Conservation (phyloP, 2,113 vertebrate genomes). For the Scartelaos histophorus region DNA sequence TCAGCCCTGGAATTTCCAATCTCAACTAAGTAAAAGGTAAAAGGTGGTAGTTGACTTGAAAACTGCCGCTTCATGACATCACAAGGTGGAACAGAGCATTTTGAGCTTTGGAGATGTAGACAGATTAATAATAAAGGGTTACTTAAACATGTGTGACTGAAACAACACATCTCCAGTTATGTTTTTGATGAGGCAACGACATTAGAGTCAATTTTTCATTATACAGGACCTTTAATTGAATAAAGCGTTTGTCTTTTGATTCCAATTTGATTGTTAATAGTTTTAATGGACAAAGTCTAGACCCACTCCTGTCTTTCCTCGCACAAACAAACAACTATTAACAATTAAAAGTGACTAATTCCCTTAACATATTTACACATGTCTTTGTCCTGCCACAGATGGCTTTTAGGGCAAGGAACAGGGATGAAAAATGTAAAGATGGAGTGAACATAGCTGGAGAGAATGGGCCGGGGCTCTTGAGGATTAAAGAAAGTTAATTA, state of each 20-base stretch:
- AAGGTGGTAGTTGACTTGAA: too few relatives aligned
- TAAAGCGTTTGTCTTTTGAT: background rate
- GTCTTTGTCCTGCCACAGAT: background rate
- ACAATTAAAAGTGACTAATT: background rate
- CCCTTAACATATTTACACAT: background rate
- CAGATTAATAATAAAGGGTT: too few relatives aligned
- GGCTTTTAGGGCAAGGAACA: slow-evolving; percentile 1
- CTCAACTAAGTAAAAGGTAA: too few relatives aligned
- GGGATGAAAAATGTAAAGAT: slow-evolving; percentile 33
- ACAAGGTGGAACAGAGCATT: too few relatives aligned
- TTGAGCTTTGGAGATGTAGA: too few relatives aligned
- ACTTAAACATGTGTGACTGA: too few relatives aligned
- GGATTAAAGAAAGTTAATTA: slow-evolving; percentile 63
- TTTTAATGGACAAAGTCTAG: background rate
- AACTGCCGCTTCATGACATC: too few relatives aligned
- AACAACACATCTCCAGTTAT: too few relatives aligned
- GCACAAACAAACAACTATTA: background rate
- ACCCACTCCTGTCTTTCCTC: background rate
- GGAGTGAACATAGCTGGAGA: slow-evolving; percentile 28
- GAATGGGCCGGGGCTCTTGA: slow-evolving; percentile 36
- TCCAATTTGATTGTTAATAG: background rate
- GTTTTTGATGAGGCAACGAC: too few relatives aligned
- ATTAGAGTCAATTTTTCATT: too few relatives aligned
- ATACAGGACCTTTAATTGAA: too few relatives aligned
- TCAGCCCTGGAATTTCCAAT: too few relatives aligned